Percentiles rank a stretch among this genome's conserved stretches.
Evolutionary conservation across 92 coral and sea anemone species (phyloP).

Genomic region (Ricordea florida): DNA sequence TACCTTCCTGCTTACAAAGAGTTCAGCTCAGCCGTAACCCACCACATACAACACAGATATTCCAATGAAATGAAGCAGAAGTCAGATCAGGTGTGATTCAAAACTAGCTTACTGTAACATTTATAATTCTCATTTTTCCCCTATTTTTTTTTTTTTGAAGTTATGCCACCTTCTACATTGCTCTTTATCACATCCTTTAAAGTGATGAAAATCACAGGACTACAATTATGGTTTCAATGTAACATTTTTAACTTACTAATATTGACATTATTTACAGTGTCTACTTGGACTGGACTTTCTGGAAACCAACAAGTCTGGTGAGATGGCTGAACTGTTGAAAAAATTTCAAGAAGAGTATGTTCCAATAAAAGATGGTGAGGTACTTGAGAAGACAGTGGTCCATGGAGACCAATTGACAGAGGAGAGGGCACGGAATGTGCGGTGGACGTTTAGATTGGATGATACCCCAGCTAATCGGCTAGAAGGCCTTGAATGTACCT

Average conservation of each 20-base stretch:
- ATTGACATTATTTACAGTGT: neutral
- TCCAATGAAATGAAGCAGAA: slow-evolving; percentile 27
- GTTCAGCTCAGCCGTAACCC: slow-evolving; percentile 3
- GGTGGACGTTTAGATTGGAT: neutral
- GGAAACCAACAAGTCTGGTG: slow-evolving; percentile 55
- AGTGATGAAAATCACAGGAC: neutral
- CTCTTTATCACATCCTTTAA: neutral
- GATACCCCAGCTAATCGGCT: slow-evolving; percentile 1
- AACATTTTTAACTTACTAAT: neutral
- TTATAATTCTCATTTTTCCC: neutral
- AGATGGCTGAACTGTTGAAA: slow-evolving; percentile 38
- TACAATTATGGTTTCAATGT: neutral
- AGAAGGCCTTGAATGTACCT: slow-evolving; percentile 28
- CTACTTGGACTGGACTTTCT: slow-evolving; percentile 27
- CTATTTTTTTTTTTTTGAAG: neutral
- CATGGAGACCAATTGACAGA: slow-evolving; percentile 37
- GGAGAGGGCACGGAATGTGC: slow-evolving; percentile 39
- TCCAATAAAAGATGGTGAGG: neutral
- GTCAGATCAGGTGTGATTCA: neutral
- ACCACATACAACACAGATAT: slow-evolving; percentile 3
- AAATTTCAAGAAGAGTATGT: slow-evolving; percentile 39
- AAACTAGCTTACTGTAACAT: neutral
- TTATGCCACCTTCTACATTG: neutral
- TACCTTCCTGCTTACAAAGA: neutral
- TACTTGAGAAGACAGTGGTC: slow-evolving; percentile 1